A percentile compares a stretch with the other conserved stretches of the same genome.
Conservation (phyloP, 2,888 invertebrate species). For the Orchesella flavescens region DNA sequence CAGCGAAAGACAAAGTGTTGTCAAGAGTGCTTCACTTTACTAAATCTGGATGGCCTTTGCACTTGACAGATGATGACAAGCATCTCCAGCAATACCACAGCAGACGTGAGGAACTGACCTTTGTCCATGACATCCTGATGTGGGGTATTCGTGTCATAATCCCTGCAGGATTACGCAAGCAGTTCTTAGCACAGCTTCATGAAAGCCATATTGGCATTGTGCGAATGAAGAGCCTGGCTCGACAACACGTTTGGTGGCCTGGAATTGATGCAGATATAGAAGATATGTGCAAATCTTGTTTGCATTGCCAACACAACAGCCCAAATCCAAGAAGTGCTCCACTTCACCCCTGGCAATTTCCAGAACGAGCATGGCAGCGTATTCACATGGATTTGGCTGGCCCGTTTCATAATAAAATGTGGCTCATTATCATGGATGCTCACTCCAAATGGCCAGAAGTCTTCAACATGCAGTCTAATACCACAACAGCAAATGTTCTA, state of each 20-base stretch:
- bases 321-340: no score
- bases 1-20: conserved; percentile 1
- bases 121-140: conserved; percentile 46
- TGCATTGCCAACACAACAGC: not conserved
- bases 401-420: conserved; percentile 48
- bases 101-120: conserved; percentile 37
- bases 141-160: conserved; percentile 64
- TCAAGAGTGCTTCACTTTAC: not conserved
- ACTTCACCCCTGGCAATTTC: conserved; percentile 60
- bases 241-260: conserved; percentile 41
- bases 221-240: conserved; percentile 30
- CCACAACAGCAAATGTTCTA: conserved; percentile 37
- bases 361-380: conserved; percentile 25
- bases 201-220: conserved; percentile 57
- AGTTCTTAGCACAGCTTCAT: conserved; percentile 44
- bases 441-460: conserved; percentile 61
- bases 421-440: conserved; percentile 3
- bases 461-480: conserved; percentile 7
- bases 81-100: conserved; percentile 14
- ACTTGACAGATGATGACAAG: conserved; percentile 14
- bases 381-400: conserved; percentile 49
- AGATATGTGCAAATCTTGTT: not conserved
- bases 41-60: conserved; percentile 26
- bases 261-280: conserved; percentile 56
- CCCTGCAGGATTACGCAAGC: conserved; percentile 32